These are phyloP conservation scores for Brachionus paranguensis DNA, from an alignment of 1,140 invertebrate species.

Conservation along the genomic window DNA sequence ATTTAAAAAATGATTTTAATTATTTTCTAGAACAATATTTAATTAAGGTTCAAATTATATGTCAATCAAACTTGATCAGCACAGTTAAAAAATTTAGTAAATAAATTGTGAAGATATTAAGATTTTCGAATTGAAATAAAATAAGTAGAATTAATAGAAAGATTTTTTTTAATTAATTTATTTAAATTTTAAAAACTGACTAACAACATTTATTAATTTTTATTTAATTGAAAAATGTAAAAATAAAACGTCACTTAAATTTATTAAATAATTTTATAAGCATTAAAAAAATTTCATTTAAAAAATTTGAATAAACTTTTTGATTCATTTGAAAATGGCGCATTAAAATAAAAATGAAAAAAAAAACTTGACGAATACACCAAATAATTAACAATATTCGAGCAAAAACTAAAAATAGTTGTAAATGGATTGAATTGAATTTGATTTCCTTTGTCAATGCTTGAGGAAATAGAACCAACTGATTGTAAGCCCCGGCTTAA, in stretches of 20 bases:
- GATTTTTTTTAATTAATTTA: too few species aligned
- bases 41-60: too few species aligned
- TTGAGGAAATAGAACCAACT: not conserved
- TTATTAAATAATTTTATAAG: not conserved
- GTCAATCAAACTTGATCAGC: too few species aligned
- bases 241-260: not conserved
- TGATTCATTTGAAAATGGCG: not conserved
- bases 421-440: constrained; percentile 14
- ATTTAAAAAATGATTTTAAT: too few species aligned
- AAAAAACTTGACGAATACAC: not conserved
- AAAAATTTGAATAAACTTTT: not conserved
- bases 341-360: not conserved
- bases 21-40: too few species aligned
- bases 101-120: too few species aligned
- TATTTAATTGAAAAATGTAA: too few species aligned
- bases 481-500: not conserved
- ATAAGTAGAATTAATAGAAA: too few species aligned
- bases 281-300: not conserved
- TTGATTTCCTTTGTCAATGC: not conserved
- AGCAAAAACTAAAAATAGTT: not conserved
- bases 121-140: too few species aligned
- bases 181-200: too few species aligned
- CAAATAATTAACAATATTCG: not conserved
- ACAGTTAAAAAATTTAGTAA: too few species aligned
- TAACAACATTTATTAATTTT: too few species aligned